phyloP scores from a whole-genome alignment of 2,888 invertebrate species.

The Andrena bicolor region DNA sequence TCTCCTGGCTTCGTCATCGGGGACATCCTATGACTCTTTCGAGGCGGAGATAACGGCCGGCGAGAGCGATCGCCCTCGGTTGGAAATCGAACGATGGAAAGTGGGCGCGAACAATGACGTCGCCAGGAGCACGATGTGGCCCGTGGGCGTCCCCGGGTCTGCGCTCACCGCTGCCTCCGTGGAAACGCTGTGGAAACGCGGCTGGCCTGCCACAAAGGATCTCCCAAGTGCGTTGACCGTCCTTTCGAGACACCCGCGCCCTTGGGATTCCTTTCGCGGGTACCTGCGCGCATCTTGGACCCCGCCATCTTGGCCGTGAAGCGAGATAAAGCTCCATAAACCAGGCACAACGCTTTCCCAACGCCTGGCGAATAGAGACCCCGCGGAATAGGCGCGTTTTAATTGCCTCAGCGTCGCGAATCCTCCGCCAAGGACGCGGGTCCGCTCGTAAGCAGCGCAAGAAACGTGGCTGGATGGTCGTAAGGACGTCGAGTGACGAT shows the following conservation, averaged over 20 bases:
- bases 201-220: constrained; percentile 68
- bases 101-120: constrained; percentile 23
- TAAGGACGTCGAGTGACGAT: not conserved
- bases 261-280: constrained; percentile 72
- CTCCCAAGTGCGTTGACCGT: constrained; percentile 71
- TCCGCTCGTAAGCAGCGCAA: not conserved
- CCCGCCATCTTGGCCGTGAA: constrained; percentile 45
- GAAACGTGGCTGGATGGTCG: not conserved
- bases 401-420: constrained; percentile 29
- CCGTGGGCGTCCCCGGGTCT: constrained; percentile 48
- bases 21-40: constrained; percentile 35
- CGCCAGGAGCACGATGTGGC: constrained; percentile 8
- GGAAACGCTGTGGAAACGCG: constrained; percentile 69
- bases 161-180: constrained; percentile 31
- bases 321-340: constrained; percentile 67
- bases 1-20: constrained; percentile 49
- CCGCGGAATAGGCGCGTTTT: constrained; percentile 49
- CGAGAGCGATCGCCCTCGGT: constrained; percentile 13
- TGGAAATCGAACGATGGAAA: not conserved
- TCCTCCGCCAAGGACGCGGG: constrained; percentile 27
- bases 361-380: constrained; percentile 18
- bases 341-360: constrained; percentile 37
- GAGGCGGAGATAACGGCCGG: not conserved
- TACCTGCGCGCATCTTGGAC: constrained; percentile 49
- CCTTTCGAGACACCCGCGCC: constrained; percentile 68